Conservation (phyloP, 2,888 invertebrate species). For the Anarsia innoxiella region DNA sequence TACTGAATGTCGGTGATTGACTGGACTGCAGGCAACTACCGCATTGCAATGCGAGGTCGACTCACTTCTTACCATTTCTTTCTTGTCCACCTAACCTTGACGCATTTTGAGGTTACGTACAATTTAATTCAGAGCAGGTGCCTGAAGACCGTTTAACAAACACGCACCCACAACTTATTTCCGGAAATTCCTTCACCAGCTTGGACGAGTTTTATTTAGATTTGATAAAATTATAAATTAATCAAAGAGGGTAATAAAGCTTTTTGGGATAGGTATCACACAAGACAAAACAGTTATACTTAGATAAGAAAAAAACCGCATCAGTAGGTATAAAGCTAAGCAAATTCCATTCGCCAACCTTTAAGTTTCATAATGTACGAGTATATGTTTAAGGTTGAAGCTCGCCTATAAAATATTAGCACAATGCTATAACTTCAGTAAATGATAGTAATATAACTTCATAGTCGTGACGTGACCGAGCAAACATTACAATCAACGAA, state of each 20-base stretch:
- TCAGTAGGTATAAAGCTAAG: constrained; percentile 5
- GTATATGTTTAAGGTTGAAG: constrained; percentile 21
- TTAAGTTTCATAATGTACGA: constrained; percentile 6
- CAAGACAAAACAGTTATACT: too few relatives aligned
- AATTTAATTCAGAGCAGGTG: constrained; percentile 46
- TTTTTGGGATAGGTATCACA: too few relatives aligned
- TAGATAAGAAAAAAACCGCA: constrained; percentile 2
- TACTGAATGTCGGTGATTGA: constrained; percentile 1
- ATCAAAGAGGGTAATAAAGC: too few relatives aligned
- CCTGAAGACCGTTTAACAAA: too few relatives aligned
- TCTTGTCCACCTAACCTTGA: constrained; percentile 56
- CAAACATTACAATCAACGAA: constrained; percentile 21
- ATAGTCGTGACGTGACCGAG: constrained; percentile 25
- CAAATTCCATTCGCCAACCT: constrained; percentile 6
- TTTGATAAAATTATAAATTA: too few relatives aligned
- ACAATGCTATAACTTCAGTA: constrained; percentile 4
- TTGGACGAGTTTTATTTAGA: too few relatives aligned
- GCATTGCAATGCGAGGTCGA: constrained; percentile 51
- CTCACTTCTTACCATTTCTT: constrained; percentile 55
- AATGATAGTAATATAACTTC: constrained; percentile 17
- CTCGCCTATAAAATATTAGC: too few relatives aligned
- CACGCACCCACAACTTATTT: too few relatives aligned
- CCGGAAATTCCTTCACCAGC: too few relatives aligned
- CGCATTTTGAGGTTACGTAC: constrained; percentile 54
- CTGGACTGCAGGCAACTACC: constrained; percentile 21